Base-by-base conservation (phyloP, 2,113 vertebrate species). In the Larimichthys crocea region DNA sequence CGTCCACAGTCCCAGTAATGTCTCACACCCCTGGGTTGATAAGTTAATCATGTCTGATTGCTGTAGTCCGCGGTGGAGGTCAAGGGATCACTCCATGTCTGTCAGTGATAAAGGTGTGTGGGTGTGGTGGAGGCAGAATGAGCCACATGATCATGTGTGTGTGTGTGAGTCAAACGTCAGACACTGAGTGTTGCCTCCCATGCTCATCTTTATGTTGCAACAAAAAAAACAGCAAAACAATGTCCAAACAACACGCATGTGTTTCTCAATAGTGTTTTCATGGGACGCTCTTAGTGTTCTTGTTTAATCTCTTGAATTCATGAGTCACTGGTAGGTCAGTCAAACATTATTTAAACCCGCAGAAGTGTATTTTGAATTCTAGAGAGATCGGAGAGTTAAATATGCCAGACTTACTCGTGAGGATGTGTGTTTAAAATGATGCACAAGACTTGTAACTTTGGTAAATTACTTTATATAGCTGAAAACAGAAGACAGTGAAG, bases 61-160 rank as follows among this genome's bases (percentile, higher is more conserved):
- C 55, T 61, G 60, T 72, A 71, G 79, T 85, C 74, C 63, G 22
- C n/a, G 14, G 62, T 17, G n/a, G 70, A 87, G 83, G 73, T 92
- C 78, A 78, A 50, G 55, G 74, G 72, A 66, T 76, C 62, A 20
- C 26, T 31, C 56, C 42, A 1, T 68, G 76, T 79, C 88, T 86
- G 80, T n/a, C 85, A 74, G 80, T 60, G 80, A 84, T 81, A 79
- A 76, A 89, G 70, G 55, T 6, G 53, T 19, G 62, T 44, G 56
- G 3, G 29, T 55, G 44, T 53, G 56, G 12, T 50, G 1, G 35
- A 61, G 10, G 50, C 3, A 55, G 40, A 67, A 61, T 24, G 61
- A 80, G 42, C 24, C 26, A 56, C 61, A 60, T 26, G 46, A 73
- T 76, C 40, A 5, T 44, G 26, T 26, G 71, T 56, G 48, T 16